phyloP scores from a whole-genome alignment of 2,797 vertebrate genomes.

The Malurus leucopterus region DNA sequence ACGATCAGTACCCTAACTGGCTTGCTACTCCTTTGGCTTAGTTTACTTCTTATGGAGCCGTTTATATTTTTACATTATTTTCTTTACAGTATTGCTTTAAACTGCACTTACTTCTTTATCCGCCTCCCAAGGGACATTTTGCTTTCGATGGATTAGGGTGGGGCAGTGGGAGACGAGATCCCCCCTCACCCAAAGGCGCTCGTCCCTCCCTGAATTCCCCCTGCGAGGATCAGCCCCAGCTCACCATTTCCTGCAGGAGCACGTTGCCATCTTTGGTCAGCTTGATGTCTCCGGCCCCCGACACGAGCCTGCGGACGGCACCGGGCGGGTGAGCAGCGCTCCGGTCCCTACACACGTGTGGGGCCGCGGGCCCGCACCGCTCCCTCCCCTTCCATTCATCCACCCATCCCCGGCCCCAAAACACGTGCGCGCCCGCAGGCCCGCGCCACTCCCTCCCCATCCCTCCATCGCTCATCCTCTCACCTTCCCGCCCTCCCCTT shows the following conservation, averaged over 20 bases:
- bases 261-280: conserved; percentile 98
- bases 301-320: conserved; percentile 86
- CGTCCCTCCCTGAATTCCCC: background rate
- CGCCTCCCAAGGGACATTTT: fast-evolving
- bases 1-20: background rate
- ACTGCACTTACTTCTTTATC: fast-evolving
- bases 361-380: background rate
- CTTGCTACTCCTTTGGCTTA: background rate
- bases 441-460: background rate
- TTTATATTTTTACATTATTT: background rate
- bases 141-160: fast-evolving
- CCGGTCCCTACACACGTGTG: background rate
- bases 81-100: background rate
- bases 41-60: background rate
- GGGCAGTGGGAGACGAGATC: fast-evolving
- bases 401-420: background rate
- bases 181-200: background rate
- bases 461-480: background rate
- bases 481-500: background rate
- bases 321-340: background rate
- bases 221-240: background rate
- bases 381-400: background rate
- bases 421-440: background rate
- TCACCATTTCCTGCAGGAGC: conserved; percentile 96
- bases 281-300: conserved; percentile 95